Percentiles rank a stretch among this genome's conserved stretches.
These are phyloP conservation scores for Drosophila macrospina DNA, from an alignment of 2,888 invertebrate genomes.

Conservation along the genomic window DNA sequence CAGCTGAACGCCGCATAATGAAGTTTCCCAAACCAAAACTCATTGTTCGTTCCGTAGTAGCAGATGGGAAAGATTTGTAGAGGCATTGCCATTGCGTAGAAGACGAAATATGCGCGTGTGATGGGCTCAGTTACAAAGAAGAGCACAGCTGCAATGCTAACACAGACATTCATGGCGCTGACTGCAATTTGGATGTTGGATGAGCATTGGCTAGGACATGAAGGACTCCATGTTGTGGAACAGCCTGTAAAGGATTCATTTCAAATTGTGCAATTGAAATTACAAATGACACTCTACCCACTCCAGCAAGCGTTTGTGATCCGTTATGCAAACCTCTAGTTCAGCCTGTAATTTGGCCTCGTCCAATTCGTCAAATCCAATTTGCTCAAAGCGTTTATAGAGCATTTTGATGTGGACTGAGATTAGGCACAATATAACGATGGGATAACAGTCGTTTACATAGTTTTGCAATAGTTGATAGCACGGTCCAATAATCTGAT, in stretches of 20 bases:
- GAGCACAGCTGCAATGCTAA: conserved; percentile 54
- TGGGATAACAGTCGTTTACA: conserved; percentile 69
- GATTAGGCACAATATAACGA: conserved; percentile 64
- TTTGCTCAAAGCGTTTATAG: conserved; percentile 53
- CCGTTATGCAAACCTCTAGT: conserved; percentile 67
- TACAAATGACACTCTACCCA: conserved; percentile 12
- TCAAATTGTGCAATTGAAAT: background rate
- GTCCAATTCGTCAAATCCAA: conserved; percentile 48
- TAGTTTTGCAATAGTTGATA: conserved; percentile 63
- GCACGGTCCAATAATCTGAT: conserved; percentile 66
- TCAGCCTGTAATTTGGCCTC: conserved; percentile 28
- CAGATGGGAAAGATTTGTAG: conserved; percentile 73
- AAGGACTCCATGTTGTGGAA: conserved; percentile 55
- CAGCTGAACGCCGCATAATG: conserved; percentile 68
- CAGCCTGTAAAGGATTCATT: conserved; percentile 41
- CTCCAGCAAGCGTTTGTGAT: conserved; percentile 67
- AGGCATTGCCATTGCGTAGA: conserved; percentile 54
- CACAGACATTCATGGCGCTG: conserved; percentile 61
- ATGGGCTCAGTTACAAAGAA: conserved; percentile 62
- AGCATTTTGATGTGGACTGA: conserved; percentile 70
- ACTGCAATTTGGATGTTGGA: conserved; percentile 70
- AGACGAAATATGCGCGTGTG: conserved; percentile 55
- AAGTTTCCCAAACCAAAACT: conserved; percentile 55
- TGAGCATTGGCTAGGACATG: conserved; percentile 72
- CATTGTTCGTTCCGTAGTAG: conserved; percentile 70